Evolutionary conservation across 1,140 invertebrate genomes (phyloP).

Genomic region (Platorchestia sp.): DNA sequence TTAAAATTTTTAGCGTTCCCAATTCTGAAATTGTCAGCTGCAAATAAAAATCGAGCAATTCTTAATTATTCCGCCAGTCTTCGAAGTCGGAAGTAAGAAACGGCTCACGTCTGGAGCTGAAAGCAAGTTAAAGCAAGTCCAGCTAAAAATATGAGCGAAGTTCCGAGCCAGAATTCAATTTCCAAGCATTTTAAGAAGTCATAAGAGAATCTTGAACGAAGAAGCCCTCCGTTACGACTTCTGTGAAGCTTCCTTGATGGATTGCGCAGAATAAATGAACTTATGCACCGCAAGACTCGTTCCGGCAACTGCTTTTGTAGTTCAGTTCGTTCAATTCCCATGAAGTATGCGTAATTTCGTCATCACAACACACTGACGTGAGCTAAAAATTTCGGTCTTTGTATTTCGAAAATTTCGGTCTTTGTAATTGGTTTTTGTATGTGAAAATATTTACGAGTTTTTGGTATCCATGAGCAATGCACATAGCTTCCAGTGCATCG

Average conservation of each 20-base stretch:
- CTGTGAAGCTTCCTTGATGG: background rate
- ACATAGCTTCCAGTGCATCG: background rate
- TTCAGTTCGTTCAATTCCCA: background rate
- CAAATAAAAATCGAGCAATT: background rate
- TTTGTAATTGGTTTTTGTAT: background rate
- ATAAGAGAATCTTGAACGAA: slow-evolving; percentile 28
- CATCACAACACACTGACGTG: background rate
- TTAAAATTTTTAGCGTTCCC: background rate
- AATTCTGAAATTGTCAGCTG: background rate
- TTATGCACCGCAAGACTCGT: background rate
- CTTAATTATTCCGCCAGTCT: background rate
- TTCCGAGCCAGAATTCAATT: slow-evolving; percentile 47
- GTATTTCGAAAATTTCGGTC: no score
- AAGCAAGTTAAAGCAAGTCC: slow-evolving; percentile 31
- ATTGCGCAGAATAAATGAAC: slow-evolving; percentile 1
- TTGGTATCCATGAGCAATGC: background rate
- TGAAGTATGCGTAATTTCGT: background rate
- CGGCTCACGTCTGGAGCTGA: slow-evolving; percentile 6
- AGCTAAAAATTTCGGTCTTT: background rate
- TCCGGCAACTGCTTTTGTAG: background rate
- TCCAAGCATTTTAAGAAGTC: slow-evolving; percentile 27
- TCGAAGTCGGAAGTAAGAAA: background rate
- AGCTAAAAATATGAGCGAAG: slow-evolving; percentile 34
- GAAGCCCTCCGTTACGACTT: background rate
- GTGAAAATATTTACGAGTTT: no score